phyloP scores from a whole-genome alignment of 1,140 invertebrate species.

The Drosophila kepulauana region DNA sequence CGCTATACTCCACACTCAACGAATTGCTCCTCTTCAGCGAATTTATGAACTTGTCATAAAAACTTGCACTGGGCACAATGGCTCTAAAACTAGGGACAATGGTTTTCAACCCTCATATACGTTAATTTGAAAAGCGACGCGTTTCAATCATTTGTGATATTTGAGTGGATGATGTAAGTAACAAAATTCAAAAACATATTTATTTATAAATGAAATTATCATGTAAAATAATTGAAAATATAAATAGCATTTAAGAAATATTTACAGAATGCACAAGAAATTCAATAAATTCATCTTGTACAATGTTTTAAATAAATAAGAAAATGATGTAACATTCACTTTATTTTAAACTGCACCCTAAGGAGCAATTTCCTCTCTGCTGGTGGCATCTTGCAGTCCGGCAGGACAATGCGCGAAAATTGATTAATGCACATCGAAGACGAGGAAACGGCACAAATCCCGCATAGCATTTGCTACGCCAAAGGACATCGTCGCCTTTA shows the following conservation, averaged over 20 bases:
- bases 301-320: not conserved
- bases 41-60: not conserved
- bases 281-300: too few species aligned
- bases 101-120: not conserved
- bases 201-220: too few species aligned
- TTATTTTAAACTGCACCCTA: not conserved
- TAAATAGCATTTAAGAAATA: too few species aligned
- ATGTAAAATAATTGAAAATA: too few species aligned
- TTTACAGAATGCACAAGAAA: too few species aligned
- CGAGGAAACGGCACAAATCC: not conserved
- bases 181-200: not conserved
- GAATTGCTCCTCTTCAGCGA: conserved; percentile 4
- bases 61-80: not conserved
- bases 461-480: conserved; percentile 19
- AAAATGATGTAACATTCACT: not conserved
- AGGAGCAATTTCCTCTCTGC: not conserved
- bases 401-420: conserved; percentile 2
- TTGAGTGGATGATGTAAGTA: too few species aligned
- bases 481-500: conserved; percentile 10
- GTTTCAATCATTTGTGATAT: not conserved
- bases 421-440: conserved; percentile 3
- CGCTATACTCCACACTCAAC: not conserved
- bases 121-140: not conserved
- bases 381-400: not conserved
- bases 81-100: not conserved